Conservation (phyloP, 2,888 invertebrate species). For the Drosophila ustulata region DNA sequence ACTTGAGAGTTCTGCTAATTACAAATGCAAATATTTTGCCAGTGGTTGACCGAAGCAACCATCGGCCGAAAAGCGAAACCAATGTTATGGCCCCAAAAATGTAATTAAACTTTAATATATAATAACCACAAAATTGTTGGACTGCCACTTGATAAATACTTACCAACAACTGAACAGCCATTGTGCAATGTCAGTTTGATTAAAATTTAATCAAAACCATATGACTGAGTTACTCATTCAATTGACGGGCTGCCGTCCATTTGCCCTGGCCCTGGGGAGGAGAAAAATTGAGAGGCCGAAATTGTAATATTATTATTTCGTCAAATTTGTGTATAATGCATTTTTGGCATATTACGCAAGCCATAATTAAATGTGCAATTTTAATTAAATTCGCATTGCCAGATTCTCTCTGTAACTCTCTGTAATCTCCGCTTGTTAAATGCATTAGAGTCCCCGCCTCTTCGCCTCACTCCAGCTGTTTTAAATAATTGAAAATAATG, state of each 20-base stretch:
- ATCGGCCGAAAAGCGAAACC: conserved; percentile 4
- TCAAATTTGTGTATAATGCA: conserved; percentile 12
- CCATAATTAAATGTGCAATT: conserved; percentile 67
- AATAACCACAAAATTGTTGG: conserved; percentile 14
- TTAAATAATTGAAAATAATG: conserved; percentile 70
- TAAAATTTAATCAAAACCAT: conserved; percentile 49
- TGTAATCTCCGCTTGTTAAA: neutral
- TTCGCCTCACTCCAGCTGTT: neutral
- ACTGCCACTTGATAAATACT: conserved; percentile 17
- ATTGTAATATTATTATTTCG: conserved; percentile 18
- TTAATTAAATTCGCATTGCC: conserved; percentile 74
- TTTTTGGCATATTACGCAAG: conserved; percentile 38
- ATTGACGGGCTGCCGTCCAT: conserved; percentile 11
- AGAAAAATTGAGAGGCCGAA: neutral
- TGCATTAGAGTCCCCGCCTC: conserved; percentile 1
- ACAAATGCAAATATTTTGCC: conserved; percentile 29
- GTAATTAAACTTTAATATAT: conserved; percentile 47
- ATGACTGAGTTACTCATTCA: conserved; percentile 13
- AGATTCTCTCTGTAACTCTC: neutral
- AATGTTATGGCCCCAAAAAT: conserved; percentile 30
- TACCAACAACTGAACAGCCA: conserved; percentile 2
- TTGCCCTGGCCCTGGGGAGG: neutral
- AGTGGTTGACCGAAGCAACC: conserved; percentile 22
- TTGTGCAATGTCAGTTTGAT: conserved; percentile 48
- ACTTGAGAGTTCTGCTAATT: conserved; percentile 29